These are phyloP conservation scores for Prunella himalayana DNA, from an alignment of 2,113 vertebrate species.

Conservation along the genomic window DNA sequence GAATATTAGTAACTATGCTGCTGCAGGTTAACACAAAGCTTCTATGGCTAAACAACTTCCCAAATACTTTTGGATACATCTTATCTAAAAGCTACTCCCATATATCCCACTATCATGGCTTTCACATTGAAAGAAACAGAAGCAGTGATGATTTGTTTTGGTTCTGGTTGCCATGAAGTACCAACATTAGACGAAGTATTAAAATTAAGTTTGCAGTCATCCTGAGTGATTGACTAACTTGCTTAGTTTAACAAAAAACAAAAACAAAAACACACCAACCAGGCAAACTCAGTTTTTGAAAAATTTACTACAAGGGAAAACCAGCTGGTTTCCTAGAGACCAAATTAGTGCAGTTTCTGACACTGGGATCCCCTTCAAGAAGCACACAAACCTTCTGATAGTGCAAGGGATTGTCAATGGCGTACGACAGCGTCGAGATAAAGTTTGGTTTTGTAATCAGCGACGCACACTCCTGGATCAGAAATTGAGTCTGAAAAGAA, in stretches of 20 bases:
- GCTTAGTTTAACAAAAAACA: neutral
- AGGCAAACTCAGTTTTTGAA: neutral
- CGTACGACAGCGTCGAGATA: conserved; percentile 98
- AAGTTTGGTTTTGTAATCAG: conserved; percentile 99
- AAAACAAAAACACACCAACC: too few species aligned
- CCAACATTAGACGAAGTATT: neutral
- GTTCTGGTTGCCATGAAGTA: neutral
- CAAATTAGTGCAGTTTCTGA: neutral
- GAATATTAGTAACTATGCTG: neutral
- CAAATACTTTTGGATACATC: neutral
- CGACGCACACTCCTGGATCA: conserved; percentile 99
- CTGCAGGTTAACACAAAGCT: neutral
- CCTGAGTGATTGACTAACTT: neutral
- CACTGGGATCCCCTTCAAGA: neutral
- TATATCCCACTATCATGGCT: neutral
- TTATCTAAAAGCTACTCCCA: neutral
- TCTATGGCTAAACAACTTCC: neutral
- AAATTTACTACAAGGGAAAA: neutral
- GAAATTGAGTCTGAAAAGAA: conserved; percentile 93
- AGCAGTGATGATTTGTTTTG: neutral
- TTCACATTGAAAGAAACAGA: neutral
- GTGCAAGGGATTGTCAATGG: conserved; percentile 99
- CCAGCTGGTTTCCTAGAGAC: neutral
- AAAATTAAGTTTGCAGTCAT: neutral
- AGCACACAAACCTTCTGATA: conserved; percentile 92